These are phyloP conservation scores for Eupithecia exiguata DNA, from an alignment of 2,888 invertebrate genomes.

Conservation along the genomic window DNA sequence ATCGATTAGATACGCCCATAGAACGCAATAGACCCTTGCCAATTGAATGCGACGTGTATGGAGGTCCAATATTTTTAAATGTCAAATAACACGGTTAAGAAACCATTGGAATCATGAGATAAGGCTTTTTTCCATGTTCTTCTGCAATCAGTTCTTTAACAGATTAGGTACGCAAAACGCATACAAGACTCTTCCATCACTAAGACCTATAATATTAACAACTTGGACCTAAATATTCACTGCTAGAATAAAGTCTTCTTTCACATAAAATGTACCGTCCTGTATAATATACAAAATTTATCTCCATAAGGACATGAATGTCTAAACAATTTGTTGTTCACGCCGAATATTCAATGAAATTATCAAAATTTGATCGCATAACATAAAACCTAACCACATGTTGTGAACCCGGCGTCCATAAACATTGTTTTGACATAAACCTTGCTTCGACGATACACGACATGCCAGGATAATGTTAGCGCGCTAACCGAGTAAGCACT, in stretches of 20 bases:
- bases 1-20: slow-evolving; percentile 27
- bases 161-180: not conserved
- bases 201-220: not conserved
- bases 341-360: slow-evolving; percentile 43
- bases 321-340: slow-evolving; percentile 9
- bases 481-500: not conserved
- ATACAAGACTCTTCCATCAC: not conserved
- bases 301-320: not conserved
- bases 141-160: not conserved
- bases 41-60: slow-evolving; percentile 10
- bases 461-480: not conserved
- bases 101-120: not conserved
- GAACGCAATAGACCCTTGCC: slow-evolving; percentile 21
- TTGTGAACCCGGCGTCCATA: not conserved
- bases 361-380: slow-evolving; percentile 42
- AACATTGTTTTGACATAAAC: slow-evolving; percentile 50
- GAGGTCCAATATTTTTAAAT: not conserved
- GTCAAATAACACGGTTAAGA: not conserved
- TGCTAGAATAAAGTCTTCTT: too few relatives aligned
- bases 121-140: not conserved
- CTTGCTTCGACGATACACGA: not conserved
- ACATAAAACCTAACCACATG: not conserved
- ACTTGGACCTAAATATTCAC: too few relatives aligned
- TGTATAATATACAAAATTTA: not conserved
- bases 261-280: too few relatives aligned